Evolutionary conservation across 2,113 vertebrate species (phyloP).

Genomic region (Boulengeromyrus knoepffleri): DNA sequence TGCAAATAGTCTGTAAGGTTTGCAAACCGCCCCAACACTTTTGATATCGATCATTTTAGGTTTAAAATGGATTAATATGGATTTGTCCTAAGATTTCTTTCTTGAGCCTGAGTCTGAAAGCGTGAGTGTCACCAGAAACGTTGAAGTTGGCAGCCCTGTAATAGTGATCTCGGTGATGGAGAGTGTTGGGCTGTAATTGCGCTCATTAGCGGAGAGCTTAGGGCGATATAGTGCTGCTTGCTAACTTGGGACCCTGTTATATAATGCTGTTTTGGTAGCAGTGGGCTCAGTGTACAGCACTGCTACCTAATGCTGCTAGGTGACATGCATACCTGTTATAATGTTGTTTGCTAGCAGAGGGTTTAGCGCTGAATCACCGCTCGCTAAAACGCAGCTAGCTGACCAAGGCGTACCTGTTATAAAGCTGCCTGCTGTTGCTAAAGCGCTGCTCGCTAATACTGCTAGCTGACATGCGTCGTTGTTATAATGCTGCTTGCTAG

Average conservation of each 20-base stretch:
- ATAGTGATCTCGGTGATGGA: not conserved
- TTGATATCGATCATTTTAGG: not conserved
- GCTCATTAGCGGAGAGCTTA: not conserved
- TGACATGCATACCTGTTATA: not conserved
- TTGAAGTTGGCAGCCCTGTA: not conserved
- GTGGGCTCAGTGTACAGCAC: not conserved
- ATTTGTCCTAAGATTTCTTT: not conserved
- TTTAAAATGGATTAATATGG: not conserved
- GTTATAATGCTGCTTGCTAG: not conserved
- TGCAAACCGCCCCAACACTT: not conserved
- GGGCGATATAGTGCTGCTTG: not conserved
- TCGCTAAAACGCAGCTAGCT: not conserved
- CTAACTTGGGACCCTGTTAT: not conserved
- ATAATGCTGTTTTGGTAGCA: not conserved
- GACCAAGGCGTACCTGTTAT: not conserved
- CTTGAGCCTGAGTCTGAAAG: not conserved
- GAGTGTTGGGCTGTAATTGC: not conserved
- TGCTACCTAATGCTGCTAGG: not conserved
- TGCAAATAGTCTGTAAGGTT: not conserved
- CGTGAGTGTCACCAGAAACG: not conserved
- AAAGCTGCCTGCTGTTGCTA: not conserved
- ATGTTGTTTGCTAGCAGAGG: not conserved
- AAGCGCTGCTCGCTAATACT: not conserved
- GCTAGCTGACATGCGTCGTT: not conserved
- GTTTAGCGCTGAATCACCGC: not conserved